Evolutionary conservation across 92 coral and sea anemone genomes (phyloP), one percentile per base, ranked within the genome.

Genomic region (Isaurus tuberculatus): DNA sequence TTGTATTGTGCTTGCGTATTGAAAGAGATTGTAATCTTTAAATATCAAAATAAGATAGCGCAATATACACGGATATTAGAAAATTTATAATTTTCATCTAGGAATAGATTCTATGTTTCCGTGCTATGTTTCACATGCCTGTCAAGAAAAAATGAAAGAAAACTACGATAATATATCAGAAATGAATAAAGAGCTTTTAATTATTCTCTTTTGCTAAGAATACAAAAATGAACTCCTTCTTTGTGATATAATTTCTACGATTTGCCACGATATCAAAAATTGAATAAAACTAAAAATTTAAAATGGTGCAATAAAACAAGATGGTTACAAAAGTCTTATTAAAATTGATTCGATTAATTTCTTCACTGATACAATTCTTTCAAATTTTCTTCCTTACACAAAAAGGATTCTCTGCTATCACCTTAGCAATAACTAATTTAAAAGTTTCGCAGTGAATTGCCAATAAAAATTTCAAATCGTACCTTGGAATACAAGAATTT

Each of bases 281-380:
- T 67, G 33, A 58, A 57, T 77, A 34, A 65, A 36, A 70, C 53
- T 16, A 60, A 77, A 10, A 58, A 55, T 58, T 77, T 17, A 34
- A 55, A 30, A 58, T 58, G 20, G 32, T 77, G 69, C 27, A 63
- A 63, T 63, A 63, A 58, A 72, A 57, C 48, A 69, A 77, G 82
- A 77, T 77, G 82, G 82, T 67, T 22, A 40, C 33, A 27, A 55
- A 19, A 43, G 82, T 36, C 64, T 22, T 77, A 60, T 57, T 58
- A 42, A 77, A 77, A 57, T 22, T 77, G 82, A 77, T 77, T 77
- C 68, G 82, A 77, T 77, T 77, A 77, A 77, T 77, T 77, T 58
- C 29, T 60, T 29, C 51, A 57, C 70, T 77, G 70, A 77, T 77
- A 77, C 82, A 77, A 77, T 77, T 57, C 82, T 77, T 77, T 37